Conservation (phyloP, 2,888 invertebrate species). For the Agrotis puta region DNA sequence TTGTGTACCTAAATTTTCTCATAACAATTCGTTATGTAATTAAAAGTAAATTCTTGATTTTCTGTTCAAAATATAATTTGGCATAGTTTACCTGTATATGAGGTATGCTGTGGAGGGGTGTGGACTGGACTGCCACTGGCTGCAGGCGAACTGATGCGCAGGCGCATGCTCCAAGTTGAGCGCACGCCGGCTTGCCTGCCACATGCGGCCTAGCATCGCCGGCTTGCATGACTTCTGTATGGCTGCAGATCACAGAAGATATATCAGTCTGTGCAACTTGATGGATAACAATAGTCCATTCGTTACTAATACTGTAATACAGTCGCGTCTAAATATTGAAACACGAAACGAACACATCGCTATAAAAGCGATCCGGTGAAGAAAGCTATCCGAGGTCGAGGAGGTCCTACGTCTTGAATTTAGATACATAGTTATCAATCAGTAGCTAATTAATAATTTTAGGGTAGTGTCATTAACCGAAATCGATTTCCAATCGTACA, state of each 20-base stretch:
- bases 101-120: conserved; percentile 88
- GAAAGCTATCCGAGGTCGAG: neutral
- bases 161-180: conserved; percentile 83
- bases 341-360: neutral
- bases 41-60: no score
- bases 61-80: neutral
- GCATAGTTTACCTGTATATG: conserved; percentile 81
- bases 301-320: neutral
- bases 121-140: conserved; percentile 91
- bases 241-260: conserved; percentile 67
- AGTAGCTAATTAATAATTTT: neutral
- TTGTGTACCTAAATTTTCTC: neutral
- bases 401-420: neutral
- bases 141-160: conserved; percentile 85
- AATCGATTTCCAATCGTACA: neutral
- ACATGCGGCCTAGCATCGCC: conserved; percentile 82
- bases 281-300: conserved; percentile 3
- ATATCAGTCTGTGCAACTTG: neutral
- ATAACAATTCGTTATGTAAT: no score
- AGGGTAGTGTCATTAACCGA: neutral
- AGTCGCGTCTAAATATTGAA: neutral
- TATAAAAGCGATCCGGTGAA: neutral
- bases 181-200: conserved; percentile 83
- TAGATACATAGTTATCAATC: neutral
- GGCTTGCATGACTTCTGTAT: conserved; percentile 86